Evolutionary conservation across 2,888 invertebrate genomes (phyloP).

Genomic region (Apantesis nais): DNA sequence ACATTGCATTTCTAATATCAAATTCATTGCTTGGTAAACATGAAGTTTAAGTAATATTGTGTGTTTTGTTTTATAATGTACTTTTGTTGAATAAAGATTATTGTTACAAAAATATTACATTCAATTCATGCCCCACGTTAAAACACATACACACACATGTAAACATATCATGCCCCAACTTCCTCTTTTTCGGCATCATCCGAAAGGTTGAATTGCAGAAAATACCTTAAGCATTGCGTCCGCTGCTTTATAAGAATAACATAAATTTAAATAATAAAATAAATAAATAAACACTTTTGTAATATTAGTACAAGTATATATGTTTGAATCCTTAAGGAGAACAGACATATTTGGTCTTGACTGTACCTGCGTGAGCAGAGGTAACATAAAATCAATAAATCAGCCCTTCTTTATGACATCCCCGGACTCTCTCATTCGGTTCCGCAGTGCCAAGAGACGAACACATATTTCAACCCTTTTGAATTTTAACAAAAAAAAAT

Average conservation of each 20-base stretch:
- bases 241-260: not conserved
- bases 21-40: too few species aligned
- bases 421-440: not conserved
- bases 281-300: not conserved
- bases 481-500: not conserved
- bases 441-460: not conserved
- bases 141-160: too few species aligned
- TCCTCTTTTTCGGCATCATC: not conserved
- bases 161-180: not conserved
- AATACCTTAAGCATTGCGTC: not conserved
- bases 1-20: not conserved
- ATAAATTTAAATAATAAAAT: not conserved
- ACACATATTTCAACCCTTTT: not conserved
- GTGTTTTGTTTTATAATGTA: too few species aligned
- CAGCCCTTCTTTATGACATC: not conserved
- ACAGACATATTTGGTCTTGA: not conserved
- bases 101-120: too few species aligned
- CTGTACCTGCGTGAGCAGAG: not conserved
- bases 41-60: too few species aligned
- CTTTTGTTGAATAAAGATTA: too few species aligned
- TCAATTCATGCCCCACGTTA: too few species aligned
- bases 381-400: not conserved
- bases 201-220: not conserved
- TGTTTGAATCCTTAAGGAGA: not conserved
- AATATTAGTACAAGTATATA: not conserved